A percentile compares a stretch with the other conserved stretches of the same genome.
Conservation (phyloP, 2,797 vertebrate genomes). For the Oceanodroma leucorhoa region DNA sequence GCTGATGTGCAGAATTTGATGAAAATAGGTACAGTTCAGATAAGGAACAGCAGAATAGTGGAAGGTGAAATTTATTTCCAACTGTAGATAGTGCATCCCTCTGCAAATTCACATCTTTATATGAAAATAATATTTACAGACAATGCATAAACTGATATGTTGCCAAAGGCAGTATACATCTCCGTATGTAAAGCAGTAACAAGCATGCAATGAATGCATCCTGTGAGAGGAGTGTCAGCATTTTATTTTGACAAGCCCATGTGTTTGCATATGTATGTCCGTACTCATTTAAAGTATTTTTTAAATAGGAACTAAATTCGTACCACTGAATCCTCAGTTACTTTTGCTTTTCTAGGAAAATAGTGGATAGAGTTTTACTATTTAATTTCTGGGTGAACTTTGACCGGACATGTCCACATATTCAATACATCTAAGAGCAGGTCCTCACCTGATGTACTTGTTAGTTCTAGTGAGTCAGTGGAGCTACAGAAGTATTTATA, state of each 20-base stretch:
- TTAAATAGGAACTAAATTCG: not conserved
- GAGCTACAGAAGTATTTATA: not conserved
- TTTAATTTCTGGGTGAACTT: not conserved
- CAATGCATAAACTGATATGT: not conserved
- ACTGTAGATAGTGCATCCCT: not conserved
- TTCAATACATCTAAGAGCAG: not conserved
- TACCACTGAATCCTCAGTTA: not conserved
- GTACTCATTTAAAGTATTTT: not conserved
- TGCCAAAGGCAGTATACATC: not conserved
- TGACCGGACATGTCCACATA: fast-evolving
- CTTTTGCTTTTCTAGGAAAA: not conserved
- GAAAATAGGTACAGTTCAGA: not conserved
- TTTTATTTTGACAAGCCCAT: not conserved
- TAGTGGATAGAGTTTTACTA: not conserved
- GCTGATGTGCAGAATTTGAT: not conserved
- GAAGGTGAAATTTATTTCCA: not conserved
- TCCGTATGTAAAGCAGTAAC: not conserved
- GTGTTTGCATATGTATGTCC: not conserved
- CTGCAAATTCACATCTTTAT: not conserved
- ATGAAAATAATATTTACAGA: not conserved
- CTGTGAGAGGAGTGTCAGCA: not conserved
- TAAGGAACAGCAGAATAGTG: not conserved
- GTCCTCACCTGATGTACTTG: not conserved
- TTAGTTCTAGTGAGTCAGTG: not conserved
- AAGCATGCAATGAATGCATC: not conserved